Conservation (phyloP, 2,113 vertebrate species). For the Ciconia maguari region DNA sequence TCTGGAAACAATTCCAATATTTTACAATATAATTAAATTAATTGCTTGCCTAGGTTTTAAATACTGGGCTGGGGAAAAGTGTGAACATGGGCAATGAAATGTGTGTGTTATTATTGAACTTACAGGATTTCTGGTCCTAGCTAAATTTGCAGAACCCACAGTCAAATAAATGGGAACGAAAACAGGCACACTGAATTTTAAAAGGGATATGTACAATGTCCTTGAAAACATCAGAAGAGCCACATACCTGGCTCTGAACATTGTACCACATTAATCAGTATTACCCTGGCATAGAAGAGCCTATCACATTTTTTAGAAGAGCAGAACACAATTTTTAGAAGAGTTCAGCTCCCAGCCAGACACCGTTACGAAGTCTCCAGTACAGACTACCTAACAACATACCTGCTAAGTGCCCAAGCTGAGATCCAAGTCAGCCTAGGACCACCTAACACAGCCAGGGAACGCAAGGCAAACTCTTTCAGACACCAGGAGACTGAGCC, state of each 20-base stretch:
- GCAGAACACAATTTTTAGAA: neutral
- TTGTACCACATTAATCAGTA: neutral
- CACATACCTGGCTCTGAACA: neutral
- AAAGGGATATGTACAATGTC: neutral
- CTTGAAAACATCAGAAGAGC: neutral
- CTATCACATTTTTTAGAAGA: too few species aligned
- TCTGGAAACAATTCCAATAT: neutral
- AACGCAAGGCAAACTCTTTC: neutral
- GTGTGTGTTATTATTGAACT: slow-evolving; percentile 5
- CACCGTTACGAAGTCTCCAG: fast-evolving
- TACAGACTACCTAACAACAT: neutral
- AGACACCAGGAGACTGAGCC: neutral
- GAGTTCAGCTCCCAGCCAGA: neutral
- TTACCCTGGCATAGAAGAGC: neutral
- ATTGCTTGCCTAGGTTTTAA: slow-evolving; percentile 12
- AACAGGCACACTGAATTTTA: neutral
- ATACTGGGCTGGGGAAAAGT: neutral
- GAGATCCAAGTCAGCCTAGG: neutral
- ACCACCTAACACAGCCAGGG: neutral
- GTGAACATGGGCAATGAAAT: slow-evolving; percentile 12
- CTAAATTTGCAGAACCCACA: slow-evolving; percentile 15
- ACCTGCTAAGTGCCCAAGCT: neutral
- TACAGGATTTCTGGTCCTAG: slow-evolving; percentile 2
- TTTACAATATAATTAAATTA: slow-evolving; percentile 29
- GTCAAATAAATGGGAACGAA: neutral